A percentile compares a stretch with the other conserved stretches of the same genome.
These are phyloP conservation scores for Scytalopus superciliaris DNA, from an alignment of 2,113 vertebrate genomes.

Conservation along the genomic window DNA sequence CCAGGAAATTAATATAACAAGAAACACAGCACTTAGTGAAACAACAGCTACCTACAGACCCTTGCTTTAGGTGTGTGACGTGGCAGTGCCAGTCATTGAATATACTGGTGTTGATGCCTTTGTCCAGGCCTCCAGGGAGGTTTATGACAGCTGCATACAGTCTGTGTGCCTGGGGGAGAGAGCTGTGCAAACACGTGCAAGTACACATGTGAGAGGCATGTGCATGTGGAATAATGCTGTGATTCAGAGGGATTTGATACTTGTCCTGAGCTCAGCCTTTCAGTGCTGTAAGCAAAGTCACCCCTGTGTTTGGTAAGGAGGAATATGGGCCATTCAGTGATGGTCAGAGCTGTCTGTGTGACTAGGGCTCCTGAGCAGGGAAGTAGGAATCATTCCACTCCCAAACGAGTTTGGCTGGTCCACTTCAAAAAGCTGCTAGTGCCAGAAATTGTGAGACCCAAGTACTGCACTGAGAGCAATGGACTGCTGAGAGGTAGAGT, in stretches of 20 bases:
- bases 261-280: background rate
- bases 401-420: background rate
- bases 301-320: background rate
- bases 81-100: background rate
- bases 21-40: background rate
- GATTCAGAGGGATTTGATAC: background rate
- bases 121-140: background rate
- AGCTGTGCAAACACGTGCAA: background rate
- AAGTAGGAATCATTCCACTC: background rate
- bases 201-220: background rate
- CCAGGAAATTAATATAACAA: background rate
- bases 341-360: background rate
- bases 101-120: accelerated
- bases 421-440: background rate
- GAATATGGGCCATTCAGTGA: background rate
- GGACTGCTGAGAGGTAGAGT: background rate
- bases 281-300: background rate
- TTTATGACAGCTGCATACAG: background rate
- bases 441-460: background rate
- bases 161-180: background rate
- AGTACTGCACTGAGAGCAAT: background rate
- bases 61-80: background rate
- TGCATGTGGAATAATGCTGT: background rate
- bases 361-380: background rate
- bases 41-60: background rate